phyloP scores from a whole-genome alignment of 2,888 invertebrate species.

The Deroplatys truncata region DNA sequence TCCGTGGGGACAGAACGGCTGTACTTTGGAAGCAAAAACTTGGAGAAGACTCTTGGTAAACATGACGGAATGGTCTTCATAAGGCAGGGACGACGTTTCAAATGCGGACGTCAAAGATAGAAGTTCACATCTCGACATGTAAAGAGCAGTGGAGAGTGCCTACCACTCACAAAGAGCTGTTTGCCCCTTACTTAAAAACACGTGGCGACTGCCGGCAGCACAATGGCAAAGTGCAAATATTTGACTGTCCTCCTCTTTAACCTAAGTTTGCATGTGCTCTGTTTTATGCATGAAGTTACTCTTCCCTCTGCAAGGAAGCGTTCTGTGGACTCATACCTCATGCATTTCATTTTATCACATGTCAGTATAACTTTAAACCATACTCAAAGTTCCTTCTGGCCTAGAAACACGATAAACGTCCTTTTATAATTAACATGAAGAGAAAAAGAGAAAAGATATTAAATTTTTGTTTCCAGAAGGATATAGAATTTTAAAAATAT shows the following conservation, averaged over 20 bases:
- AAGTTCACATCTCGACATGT: background rate
- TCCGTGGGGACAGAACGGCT: background rate
- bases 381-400: too few relatives aligned
- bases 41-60: background rate
- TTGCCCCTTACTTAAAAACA: background rate
- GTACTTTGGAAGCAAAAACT: background rate
- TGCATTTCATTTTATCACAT: too few relatives aligned
- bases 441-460: too few relatives aligned
- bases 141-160: background rate
- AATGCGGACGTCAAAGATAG: background rate
- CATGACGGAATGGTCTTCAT: background rate
- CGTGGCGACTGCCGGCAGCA: background rate
- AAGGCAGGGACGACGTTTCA: background rate
- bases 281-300: background rate
- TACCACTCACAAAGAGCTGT: background rate
- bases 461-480: too few relatives aligned
- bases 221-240: background rate
- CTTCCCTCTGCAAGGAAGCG: background rate
- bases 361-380: too few relatives aligned
- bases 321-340: background rate
- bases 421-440: too few relatives aligned
- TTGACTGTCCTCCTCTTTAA: background rate
- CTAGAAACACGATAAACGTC: too few relatives aligned
- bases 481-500: too few relatives aligned
- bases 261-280: background rate